These are phyloP conservation scores for Dissostichus mawsoni DNA, from an alignment of 2,113 vertebrate species.

Conservation along the genomic window DNA sequence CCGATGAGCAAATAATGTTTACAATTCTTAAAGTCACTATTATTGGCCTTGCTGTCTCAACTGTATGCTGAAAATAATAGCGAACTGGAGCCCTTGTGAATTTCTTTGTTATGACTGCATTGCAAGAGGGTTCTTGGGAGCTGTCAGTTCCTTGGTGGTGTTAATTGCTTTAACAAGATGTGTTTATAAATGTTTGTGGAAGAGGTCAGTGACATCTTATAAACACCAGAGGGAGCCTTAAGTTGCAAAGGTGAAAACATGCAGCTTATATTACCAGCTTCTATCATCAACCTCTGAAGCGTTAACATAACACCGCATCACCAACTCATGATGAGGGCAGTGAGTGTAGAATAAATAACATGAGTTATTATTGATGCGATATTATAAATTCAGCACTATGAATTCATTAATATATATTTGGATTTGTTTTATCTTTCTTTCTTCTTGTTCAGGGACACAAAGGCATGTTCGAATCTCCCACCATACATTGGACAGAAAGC, in stretches of 20 bases:
- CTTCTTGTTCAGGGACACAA: neutral
- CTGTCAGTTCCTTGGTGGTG: constrained; percentile 16
- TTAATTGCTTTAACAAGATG: constrained; percentile 11
- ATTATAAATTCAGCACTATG: neutral
- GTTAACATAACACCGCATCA: constrained; percentile 12
- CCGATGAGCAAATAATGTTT: neutral
- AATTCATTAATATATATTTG: neutral
- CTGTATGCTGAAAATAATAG: neutral
- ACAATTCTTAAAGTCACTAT: neutral
- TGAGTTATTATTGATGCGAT: neutral
- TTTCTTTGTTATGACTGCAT: neutral
- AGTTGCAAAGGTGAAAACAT: constrained; percentile 66
- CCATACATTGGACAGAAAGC: constrained; percentile 2
- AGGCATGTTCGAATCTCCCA: neutral
- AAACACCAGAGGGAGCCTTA: constrained; percentile 71
- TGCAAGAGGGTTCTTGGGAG: neutral
- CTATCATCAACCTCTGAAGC: constrained; percentile 23
- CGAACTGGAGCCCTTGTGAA: neutral
- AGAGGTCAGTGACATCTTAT: constrained; percentile 58
- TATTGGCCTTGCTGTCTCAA: neutral
- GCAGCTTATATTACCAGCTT: constrained; percentile 53
- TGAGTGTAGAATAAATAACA: neutral
- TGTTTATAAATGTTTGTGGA: neutral
- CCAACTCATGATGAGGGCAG: neutral
- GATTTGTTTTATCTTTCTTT: neutral